Evolutionary conservation across 2,888 invertebrate genomes (phyloP).

Genomic region (Hofmannophila pseudospretella): DNA sequence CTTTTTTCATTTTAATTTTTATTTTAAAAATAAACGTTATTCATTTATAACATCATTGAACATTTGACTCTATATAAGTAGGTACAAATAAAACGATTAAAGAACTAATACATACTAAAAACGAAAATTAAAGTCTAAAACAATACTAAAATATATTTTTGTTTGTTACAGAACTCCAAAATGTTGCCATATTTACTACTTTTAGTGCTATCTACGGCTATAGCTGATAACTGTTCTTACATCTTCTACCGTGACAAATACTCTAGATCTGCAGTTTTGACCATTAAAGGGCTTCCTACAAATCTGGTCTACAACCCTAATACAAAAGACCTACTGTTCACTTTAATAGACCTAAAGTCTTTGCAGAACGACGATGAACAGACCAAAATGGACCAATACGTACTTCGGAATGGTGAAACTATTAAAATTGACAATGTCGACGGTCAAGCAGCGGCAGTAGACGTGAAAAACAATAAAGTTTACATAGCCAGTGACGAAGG

Average conservation of each 20-base stretch:
- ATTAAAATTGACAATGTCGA: slow-evolving; percentile 54
- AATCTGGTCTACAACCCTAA: slow-evolving; percentile 51
- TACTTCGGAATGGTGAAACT: slow-evolving; percentile 45
- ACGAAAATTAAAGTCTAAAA: too few species aligned
- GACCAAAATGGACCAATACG: slow-evolving; percentile 67
- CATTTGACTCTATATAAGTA: too few species aligned
- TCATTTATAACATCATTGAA: too few species aligned
- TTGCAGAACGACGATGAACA: slow-evolving; percentile 60
- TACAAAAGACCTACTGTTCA: slow-evolving; percentile 54
- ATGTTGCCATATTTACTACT: slow-evolving; percentile 48
- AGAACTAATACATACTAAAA: too few species aligned
- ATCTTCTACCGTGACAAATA: slow-evolving; percentile 39
- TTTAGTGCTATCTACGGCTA: slow-evolving; percentile 34
- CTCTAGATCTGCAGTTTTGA: slow-evolving; percentile 43
- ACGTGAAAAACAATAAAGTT: slow-evolving; percentile 42
- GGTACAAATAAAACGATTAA: too few species aligned
- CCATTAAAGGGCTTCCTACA: slow-evolving; percentile 63
- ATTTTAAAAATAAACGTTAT: too few species aligned
- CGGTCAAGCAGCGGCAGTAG: slow-evolving; percentile 62
- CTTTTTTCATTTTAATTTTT: too few species aligned
- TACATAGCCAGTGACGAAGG: slow-evolving; percentile 63
- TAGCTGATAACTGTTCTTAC: slow-evolving; percentile 48
- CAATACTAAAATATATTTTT: too few species aligned
- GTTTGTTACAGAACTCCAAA: slow-evolving; percentile 6
- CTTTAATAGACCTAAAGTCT: slow-evolving; percentile 59